Base-by-base conservation (phyloP, 2,113 vertebrate genomes). In the Ceyx melanurus region DNA sequence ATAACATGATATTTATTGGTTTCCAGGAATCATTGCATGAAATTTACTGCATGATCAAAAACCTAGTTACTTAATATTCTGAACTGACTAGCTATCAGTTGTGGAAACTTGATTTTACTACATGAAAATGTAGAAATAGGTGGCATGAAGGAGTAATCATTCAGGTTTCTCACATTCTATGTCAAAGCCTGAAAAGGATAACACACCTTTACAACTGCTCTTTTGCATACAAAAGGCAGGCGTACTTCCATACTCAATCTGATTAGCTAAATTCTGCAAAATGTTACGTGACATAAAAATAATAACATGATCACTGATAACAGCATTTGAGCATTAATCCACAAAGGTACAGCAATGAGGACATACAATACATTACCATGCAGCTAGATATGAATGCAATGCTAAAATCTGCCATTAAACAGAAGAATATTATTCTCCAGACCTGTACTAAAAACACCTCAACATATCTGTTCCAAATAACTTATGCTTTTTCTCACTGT, bases 1-100 rank as follows among this genome's bases (percentile, higher is more conserved):
- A 67, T 37, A 84, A 89, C 60, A 51, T 33, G 78, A 11, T 85
- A 93, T 93, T 91, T 95, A 96, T 68, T 92, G 62, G 65, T 62
- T 96, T 86, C 72, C 65, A 90, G 82, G 67, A 92, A 87, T 72
- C 85, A 61, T 65, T 87, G 75, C 84, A 87, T 76, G 78, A 75
- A 60, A 29, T 88, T 31, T 82, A 73, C 87, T 82, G n/a, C 43
- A 48, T 29, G 70, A 62, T 60, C 18, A 65, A 88, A 93, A 37
- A 7, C 8, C 21, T 31, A 70, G 31, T 72, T 89, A 67, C 22
- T 94, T 82, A 90, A 73, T 66, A 86, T 78, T 68, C 81, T 79
- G 71, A 82, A 82, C 33, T 68, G 72, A 78, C 26, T 72, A 78
- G 48, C 83, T 88, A 60, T 83, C 42, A 74, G 3, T 64, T 88